Conservation (phyloP, 2,797 vertebrate genomes). For the Poeciliopsis infans region DNA sequence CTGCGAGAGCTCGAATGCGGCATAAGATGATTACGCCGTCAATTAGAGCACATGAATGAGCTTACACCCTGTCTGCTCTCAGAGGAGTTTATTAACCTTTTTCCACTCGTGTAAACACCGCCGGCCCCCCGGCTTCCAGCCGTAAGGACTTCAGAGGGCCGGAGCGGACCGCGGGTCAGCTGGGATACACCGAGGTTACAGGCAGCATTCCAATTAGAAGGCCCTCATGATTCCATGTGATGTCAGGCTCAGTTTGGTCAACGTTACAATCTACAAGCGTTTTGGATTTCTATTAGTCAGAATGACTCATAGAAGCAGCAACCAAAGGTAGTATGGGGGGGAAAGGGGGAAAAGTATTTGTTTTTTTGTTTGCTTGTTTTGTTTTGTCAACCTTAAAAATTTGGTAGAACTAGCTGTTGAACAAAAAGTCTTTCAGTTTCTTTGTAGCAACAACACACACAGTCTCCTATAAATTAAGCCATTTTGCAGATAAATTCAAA, state of each 20-base stretch:
- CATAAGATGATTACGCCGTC: slow-evolving; percentile 64
- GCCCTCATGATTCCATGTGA: not conserved
- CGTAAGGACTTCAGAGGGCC: slow-evolving; percentile 10
- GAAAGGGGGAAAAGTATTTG: not conserved
- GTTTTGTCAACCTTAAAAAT: not conserved
- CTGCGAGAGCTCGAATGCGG: slow-evolving; percentile 48
- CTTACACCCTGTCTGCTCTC: slow-evolving; percentile 30
- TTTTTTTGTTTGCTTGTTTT: not conserved
- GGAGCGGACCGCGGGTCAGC: slow-evolving; percentile 37
- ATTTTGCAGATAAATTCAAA: not conserved
- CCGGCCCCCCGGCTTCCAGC: slow-evolving; percentile 25
- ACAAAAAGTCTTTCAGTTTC: not conserved
- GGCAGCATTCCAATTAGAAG: slow-evolving; percentile 6
- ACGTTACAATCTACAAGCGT: not conserved
- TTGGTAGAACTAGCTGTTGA: not conserved
- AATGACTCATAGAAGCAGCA: not conserved
- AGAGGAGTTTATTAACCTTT: slow-evolving; percentile 63
- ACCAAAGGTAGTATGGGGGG: not conserved
- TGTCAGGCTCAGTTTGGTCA: not conserved
- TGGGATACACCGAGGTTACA: slow-evolving; percentile 23
- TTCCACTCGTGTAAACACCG: slow-evolving; percentile 38
- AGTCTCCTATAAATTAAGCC: not conserved
- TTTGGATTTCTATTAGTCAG: not conserved
- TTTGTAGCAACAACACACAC: not conserved
- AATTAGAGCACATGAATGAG: slow-evolving; percentile 64